Evolutionary conservation across 2,888 invertebrate genomes (phyloP), one percentile per base, ranked within the genome.

Genomic region (Epistrophella euchroma): DNA sequence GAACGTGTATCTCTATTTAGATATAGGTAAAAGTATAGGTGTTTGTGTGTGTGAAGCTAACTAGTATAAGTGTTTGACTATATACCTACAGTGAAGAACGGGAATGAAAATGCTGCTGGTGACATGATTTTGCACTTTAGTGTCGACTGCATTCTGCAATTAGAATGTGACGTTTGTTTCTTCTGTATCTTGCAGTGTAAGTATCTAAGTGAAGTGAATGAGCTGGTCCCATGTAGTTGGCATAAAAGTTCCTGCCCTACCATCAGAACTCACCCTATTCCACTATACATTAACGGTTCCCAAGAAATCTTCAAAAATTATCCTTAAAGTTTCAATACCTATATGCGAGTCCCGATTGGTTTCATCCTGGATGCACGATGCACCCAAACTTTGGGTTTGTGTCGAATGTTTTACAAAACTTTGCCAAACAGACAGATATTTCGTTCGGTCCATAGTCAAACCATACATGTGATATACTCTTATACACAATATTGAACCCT

Each of bases 111-210:
- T 83, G 86, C 91, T 92, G 90, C 91, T 91, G 91, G 90, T 91
- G 92, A 92, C 92, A 92, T 91, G 92, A 91, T 92, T 92, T 92
- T 92, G 92, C 92, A 92, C 92, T 92, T 92, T 91, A 91, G 90
- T 90, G 91, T 90, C 90, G 92, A 92, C 91, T 92, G 92, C 92
- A 92, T 92, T 92, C 92, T 91, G 91, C 92, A 92, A 92, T 92
- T 92, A 92, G 91, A 91, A 91, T 91, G 90, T 92, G 92, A 90
- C 90, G 89, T 90, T 77, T 78, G 74, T 81, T 73, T 87, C 81
- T 78, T 84, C 82, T 81, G 74, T 77, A 37, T 80, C 83, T 74
- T 83, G 85, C 83, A 88, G 56, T 60, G 73, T 75, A 68, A 80
- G 66, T 45, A 50, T 35, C 25, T 75, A 76, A 76, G 73, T 58